Base-by-base conservation (phyloP, 2,113 vertebrate species). In the Scomber colias region DNA sequence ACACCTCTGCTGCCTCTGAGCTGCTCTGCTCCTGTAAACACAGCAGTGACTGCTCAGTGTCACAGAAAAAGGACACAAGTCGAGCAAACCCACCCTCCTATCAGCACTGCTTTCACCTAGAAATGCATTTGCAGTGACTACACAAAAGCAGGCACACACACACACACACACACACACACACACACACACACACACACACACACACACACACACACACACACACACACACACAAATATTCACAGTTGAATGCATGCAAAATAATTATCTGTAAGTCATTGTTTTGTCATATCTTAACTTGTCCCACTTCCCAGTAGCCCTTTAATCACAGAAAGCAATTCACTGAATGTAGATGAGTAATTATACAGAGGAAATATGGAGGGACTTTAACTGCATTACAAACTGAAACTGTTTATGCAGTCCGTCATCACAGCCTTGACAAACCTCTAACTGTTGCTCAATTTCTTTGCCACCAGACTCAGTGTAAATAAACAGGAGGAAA, bases 401-500 rank as follows among this genome's bases (percentile, higher is more conserved):
- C 35, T 7, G 7, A 40, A 54, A 11, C 40, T 9, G 12, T 74
- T 63, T 10, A 11, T 24, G 14, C 10, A 64, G 12, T 19, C 11
- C n/a, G 50, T 50, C 9, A 44, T 63, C 50, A 46, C 14, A 19
- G 19, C 46, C 63, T 16, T 63, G 16, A 67, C 45, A 79, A 83
- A 83, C 64, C 14, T 75, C 55, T 48, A 67, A 77, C 51, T 51
- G 64, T 35, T 63, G 54, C 61, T 75, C 11, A 56, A 11, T 40
- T 67, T 1, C 24, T 80, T 75, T 64, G 27, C 13, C 40, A 17
- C 8, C 78, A 81, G 71, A 61, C 72, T 31, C 50, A 77, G 46
- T 62, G 75, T 69, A 87, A 86, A 89, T 79, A 91, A 79, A 82
- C 60, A 45, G 51, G 71, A 80, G 80, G 80, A 87, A 86, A 84